These are phyloP conservation scores for Pionites leucogaster DNA, from an alignment of 2,113 vertebrate genomes.

Conservation along the genomic window DNA sequence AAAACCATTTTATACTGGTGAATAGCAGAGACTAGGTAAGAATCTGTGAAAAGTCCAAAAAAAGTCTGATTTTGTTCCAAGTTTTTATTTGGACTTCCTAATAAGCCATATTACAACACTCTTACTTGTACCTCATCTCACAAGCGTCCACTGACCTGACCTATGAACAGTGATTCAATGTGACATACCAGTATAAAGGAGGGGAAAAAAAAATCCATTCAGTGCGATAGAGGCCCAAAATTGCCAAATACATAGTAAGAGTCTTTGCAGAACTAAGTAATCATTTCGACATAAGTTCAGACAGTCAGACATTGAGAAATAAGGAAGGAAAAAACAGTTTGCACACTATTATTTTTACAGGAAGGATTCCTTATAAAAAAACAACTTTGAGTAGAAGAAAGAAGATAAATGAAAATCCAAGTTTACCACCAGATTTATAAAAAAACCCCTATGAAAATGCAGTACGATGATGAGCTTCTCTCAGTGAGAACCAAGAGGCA, in stretches of 20 bases:
- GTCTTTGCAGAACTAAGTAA: not conserved
- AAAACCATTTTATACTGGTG: not conserved
- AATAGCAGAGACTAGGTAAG: not conserved
- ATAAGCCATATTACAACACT: not conserved
- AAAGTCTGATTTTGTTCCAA: not conserved
- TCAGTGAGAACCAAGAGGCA: not conserved
- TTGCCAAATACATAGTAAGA: not conserved
- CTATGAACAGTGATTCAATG: not conserved
- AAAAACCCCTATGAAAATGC: not conserved
- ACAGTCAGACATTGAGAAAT: not conserved
- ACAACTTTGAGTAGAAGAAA: not conserved
- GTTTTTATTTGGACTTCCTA: not conserved
- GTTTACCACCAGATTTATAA: not conserved
- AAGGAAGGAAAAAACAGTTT: not conserved
- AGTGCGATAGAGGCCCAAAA: not conserved
- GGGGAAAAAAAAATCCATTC: not conserved
- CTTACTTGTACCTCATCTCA: not conserved
- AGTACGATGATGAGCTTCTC: not conserved
- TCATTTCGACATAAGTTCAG: not conserved
- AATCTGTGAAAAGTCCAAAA: not conserved
- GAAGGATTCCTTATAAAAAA: not conserved
- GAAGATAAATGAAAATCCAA: not conserved
- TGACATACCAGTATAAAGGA: not conserved
- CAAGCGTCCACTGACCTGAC: not conserved
- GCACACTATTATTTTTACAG: not conserved